Evolutionary conservation across 2,113 vertebrate species (phyloP).

Genomic region (Promerops cafer): DNA sequence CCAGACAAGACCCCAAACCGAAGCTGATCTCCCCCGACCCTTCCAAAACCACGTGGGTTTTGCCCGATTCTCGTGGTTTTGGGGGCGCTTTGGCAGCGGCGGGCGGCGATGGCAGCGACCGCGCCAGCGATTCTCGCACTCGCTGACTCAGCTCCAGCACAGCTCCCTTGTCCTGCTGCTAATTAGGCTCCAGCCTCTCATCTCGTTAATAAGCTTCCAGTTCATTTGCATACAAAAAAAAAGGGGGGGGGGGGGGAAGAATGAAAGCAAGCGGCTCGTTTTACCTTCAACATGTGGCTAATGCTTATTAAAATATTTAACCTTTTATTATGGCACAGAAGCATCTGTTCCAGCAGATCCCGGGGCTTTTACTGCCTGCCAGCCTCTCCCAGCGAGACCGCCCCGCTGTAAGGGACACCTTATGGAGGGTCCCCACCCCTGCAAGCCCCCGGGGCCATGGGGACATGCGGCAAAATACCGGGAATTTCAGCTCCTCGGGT

Average conservation of each 20-base stretch:
- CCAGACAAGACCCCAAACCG: accelerated
- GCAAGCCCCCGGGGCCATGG: accelerated
- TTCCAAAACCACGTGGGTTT: accelerated
- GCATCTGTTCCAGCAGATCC: slow-evolving; percentile 15
- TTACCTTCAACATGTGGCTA: slow-evolving; percentile 60
- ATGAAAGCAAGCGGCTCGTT: neutral
- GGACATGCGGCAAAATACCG: neutral
- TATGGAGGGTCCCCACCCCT: neutral
- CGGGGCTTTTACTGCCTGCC: neutral
- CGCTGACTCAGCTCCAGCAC: slow-evolving; percentile 70
- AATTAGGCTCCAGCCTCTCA: slow-evolving; percentile 71
- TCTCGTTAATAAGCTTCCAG: slow-evolving; percentile 75
- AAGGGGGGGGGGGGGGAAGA: neutral
- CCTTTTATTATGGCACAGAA: slow-evolving; percentile 36
- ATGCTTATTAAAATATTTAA: slow-evolving; percentile 66
- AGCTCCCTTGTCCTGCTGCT: slow-evolving; percentile 51
- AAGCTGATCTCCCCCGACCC: accelerated
- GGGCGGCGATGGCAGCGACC: accelerated
- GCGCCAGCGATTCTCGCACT: slow-evolving; percentile 42
- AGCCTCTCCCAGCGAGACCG: neutral
- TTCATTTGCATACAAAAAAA: slow-evolving; percentile 63
- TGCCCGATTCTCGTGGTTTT: neutral
- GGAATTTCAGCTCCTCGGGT: neutral
- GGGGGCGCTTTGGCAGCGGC: neutral
- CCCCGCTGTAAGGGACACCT: neutral